phyloP scores from a whole-genome alignment of 2,113 vertebrate genomes.

The Puntigrus tetrazona region DNA sequence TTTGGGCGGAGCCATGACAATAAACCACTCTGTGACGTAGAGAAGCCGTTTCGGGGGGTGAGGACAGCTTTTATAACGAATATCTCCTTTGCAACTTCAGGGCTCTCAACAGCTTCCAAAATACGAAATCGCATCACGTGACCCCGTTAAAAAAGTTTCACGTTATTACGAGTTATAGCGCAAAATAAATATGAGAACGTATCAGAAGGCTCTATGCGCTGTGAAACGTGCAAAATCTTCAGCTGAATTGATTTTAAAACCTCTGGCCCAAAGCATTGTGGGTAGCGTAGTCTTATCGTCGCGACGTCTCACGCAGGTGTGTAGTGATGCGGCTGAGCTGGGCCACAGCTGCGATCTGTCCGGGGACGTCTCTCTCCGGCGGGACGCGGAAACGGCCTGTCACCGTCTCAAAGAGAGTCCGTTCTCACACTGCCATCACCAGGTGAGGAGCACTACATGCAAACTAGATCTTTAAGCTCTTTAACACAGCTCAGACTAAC shows the following conservation, averaged over 20 bases:
- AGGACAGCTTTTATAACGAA: too few species aligned
- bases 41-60: too few species aligned
- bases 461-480: not conserved
- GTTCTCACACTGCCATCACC: slow-evolving; percentile 80
- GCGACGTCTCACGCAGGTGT: slow-evolving; percentile 60
- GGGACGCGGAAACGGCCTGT: slow-evolving; percentile 74
- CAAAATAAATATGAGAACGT: not conserved
- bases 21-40: too few species aligned
- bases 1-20: too few species aligned
- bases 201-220: not conserved
- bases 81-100: too few species aligned
- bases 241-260: not conserved
- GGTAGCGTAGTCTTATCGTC: not conserved
- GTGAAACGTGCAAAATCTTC: not conserved
- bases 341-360: slow-evolving; percentile 70
- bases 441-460: slow-evolving; percentile 72
- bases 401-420: slow-evolving; percentile 74
- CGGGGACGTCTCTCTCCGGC: slow-evolving; percentile 30
- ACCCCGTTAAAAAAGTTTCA: too few species aligned
- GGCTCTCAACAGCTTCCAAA: too few species aligned
- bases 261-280: not conserved
- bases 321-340: slow-evolving; percentile 77
- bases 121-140: too few species aligned
- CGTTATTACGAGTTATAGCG: not conserved
- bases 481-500: not conserved